Percentiles rank a stretch among this genome's conserved stretches.
Evolutionary conservation across 2,797 vertebrate genomes (phyloP).

Genomic region (Tamandua tetradactyla): DNA sequence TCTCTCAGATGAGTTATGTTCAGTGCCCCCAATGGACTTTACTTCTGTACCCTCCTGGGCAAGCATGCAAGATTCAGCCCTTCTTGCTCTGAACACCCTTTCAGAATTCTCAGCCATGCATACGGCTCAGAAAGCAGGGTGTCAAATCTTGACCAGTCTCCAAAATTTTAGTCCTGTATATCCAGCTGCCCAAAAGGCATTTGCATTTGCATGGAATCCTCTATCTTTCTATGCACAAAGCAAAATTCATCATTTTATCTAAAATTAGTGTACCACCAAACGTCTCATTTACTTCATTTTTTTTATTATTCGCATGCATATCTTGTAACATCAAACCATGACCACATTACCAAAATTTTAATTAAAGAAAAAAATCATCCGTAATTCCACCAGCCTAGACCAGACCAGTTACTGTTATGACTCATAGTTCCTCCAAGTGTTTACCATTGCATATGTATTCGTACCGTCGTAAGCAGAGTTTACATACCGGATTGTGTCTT

Average conservation of each 20-base stretch:
- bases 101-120: background rate
- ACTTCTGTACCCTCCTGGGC: background rate
- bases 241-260: conserved; percentile 29
- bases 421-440: background rate
- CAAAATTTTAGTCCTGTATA: background rate
- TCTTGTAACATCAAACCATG: background rate
- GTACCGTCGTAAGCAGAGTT: background rate
- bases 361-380: background rate
- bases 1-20: background rate
- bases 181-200: background rate
- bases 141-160: background rate
- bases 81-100: background rate
- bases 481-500: background rate
- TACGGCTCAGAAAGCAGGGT: background rate
- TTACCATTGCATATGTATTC: background rate
- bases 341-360: background rate
- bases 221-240: conserved; percentile 6
- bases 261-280: background rate
- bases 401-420: background rate
- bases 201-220: background rate
- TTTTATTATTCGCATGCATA: background rate
- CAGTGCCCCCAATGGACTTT: background rate
- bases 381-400: background rate
- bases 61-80: background rate
- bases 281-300: background rate